Conservation (phyloP, 2,113 vertebrate genomes). For the Apteryx owenii region DNA sequence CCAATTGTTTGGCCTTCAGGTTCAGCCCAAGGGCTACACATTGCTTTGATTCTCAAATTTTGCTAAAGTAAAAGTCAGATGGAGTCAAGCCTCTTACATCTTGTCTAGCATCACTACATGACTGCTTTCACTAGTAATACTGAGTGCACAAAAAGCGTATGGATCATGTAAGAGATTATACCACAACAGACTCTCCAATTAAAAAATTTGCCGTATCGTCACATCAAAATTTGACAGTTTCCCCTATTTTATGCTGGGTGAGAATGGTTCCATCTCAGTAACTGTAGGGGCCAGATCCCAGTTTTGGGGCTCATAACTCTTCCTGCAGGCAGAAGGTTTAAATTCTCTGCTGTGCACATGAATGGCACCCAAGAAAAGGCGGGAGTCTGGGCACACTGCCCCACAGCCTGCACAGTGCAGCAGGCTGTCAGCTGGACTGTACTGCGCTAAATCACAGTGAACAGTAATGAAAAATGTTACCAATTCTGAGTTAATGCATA, state of each 20-base stretch:
- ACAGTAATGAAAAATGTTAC: background rate
- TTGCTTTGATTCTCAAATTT: background rate
- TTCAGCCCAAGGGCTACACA: background rate
- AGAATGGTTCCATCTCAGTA: background rate
- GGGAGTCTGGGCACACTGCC: background rate
- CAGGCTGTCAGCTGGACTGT: fast-evolving
- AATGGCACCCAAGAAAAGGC: background rate
- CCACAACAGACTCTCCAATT: background rate
- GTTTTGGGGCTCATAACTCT: background rate
- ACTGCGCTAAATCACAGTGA: background rate
- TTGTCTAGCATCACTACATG: background rate
- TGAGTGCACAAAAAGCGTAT: background rate
- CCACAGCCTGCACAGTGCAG: background rate
- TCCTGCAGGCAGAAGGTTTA: background rate
- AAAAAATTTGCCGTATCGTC: background rate
- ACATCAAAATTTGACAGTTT: background rate
- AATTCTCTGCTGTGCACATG: background rate
- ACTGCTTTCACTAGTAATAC: background rate
- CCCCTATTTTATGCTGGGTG: background rate
- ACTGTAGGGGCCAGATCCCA: background rate
- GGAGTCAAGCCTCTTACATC: background rate
- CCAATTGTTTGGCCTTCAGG: background rate
- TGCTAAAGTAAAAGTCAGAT: background rate
- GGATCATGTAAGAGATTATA: background rate
- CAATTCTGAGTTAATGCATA: background rate